Conservation (phyloP, 2,797 vertebrate genomes). For the Florisuga fusca region DNA sequence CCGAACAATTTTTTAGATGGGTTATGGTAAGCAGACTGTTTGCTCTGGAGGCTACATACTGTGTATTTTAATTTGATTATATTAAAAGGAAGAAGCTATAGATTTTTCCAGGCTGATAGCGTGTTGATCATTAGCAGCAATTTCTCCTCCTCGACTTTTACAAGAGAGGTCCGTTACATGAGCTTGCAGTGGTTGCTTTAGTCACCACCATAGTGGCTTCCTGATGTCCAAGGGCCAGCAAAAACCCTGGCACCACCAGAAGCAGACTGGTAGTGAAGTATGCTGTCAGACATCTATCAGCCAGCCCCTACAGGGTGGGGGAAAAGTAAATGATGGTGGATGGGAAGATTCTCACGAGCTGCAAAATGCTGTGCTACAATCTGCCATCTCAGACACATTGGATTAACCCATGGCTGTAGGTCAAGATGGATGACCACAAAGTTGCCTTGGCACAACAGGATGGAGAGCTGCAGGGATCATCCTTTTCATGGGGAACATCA, state of each 20-base stretch:
- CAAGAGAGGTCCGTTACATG: conserved; percentile 79
- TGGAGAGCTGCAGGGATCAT: not conserved
- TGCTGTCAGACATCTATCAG: accelerated
- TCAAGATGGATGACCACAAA: not conserved
- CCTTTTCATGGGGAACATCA: not conserved
- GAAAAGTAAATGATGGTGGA: not conserved
- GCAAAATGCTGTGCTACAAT: not conserved
- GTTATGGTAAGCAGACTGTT: not conserved
- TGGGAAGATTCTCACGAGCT: not conserved
- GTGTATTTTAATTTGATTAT: not conserved
- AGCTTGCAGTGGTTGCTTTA: conserved; percentile 83
- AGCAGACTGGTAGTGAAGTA: accelerated
- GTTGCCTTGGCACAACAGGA: not conserved
- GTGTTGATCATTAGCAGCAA: not conserved
- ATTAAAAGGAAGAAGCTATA: not conserved
- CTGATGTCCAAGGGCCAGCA: not conserved
- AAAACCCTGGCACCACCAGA: not conserved
- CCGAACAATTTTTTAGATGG: not conserved
- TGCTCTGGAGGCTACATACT: not conserved
- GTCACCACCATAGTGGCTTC: no score
- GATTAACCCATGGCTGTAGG: accelerated
- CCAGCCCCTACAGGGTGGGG: not conserved
- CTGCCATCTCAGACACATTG: not conserved
- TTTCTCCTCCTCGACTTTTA: not conserved
- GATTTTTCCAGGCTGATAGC: not conserved